Evolutionary conservation across 2,797 vertebrate species (phyloP).

Genomic region (Protosalanx chinensis): DNA sequence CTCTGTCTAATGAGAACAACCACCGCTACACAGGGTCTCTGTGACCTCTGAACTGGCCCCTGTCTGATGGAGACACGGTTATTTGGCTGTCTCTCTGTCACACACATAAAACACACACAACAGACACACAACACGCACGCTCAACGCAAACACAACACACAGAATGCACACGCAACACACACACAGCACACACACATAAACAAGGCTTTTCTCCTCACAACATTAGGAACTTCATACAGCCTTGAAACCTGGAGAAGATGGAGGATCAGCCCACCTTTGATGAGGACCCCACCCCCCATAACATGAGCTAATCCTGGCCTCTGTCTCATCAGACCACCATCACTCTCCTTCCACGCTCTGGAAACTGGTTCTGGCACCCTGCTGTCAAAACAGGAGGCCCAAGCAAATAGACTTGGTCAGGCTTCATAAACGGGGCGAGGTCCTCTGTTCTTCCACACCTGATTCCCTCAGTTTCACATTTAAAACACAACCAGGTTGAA

Average conservation of each 20-base stretch:
- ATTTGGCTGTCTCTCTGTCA: background rate
- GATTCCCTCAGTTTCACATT: conserved; percentile 15
- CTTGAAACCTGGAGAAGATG: background rate
- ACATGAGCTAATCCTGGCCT: conserved; percentile 14
- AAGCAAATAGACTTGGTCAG: conserved; percentile 49
- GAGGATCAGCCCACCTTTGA: background rate
- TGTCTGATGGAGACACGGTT: conserved; percentile 10
- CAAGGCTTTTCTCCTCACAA: background rate
- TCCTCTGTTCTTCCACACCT: conserved; percentile 4
- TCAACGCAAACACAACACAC: no score
- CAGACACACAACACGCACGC: background rate
- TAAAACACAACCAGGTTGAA: conserved; percentile 29
- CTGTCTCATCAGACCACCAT: conserved; percentile 31
- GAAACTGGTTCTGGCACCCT: conserved; percentile 55
- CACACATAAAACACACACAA: background rate
- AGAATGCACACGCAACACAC: background rate
- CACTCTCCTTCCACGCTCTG: conserved; percentile 29
- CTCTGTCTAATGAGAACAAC: conserved; percentile 13
- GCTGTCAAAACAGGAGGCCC: conserved; percentile 51
- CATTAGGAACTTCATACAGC: conserved; percentile 8
- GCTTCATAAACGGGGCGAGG: conserved; percentile 45
- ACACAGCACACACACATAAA: background rate
- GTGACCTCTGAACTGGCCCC: conserved; percentile 21
- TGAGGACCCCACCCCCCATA: conserved; percentile 4
- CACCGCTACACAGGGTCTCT: conserved; percentile 14